Conservation (phyloP, 2,113 vertebrate species). For the Oenanthe melanoleuca region DNA sequence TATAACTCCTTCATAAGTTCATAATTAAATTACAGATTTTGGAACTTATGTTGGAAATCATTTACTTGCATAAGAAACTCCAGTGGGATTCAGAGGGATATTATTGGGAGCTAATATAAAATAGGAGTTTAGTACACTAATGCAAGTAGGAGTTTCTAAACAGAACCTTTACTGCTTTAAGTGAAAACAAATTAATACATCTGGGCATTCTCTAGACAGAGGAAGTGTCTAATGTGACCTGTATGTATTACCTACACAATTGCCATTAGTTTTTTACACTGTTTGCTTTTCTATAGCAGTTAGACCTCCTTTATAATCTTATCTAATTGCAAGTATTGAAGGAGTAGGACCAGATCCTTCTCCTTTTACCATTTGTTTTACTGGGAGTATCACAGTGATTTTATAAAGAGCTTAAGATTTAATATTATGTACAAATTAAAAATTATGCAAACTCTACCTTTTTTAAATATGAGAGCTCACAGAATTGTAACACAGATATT, state of each 20-base stretch:
- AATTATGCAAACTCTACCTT: neutral
- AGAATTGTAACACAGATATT: neutral
- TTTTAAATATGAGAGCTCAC: neutral
- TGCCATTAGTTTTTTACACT: neutral
- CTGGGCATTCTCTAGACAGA: neutral
- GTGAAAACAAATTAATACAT: neutral
- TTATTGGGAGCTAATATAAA: neutral
- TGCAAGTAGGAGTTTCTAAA: neutral
- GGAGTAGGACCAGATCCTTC: neutral
- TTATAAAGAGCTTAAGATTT: neutral
- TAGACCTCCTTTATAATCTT: neutral
- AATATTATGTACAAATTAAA: neutral
- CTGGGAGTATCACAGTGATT: neutral
- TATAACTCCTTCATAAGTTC: neutral
- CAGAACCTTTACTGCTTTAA: neutral
- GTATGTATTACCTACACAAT: neutral
- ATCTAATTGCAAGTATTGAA: neutral
- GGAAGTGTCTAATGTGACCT: neutral
- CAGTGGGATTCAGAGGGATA: neutral
- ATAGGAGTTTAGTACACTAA: neutral
- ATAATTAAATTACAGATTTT: slow-evolving; percentile 2
- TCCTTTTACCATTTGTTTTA: neutral
- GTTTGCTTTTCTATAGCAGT: neutral
- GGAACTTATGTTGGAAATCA: neutral
- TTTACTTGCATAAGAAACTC: neutral